These are phyloP conservation scores for Halichoerus grypus DNA, from an alignment of 2,113 vertebrate species.

Conservation along the genomic window DNA sequence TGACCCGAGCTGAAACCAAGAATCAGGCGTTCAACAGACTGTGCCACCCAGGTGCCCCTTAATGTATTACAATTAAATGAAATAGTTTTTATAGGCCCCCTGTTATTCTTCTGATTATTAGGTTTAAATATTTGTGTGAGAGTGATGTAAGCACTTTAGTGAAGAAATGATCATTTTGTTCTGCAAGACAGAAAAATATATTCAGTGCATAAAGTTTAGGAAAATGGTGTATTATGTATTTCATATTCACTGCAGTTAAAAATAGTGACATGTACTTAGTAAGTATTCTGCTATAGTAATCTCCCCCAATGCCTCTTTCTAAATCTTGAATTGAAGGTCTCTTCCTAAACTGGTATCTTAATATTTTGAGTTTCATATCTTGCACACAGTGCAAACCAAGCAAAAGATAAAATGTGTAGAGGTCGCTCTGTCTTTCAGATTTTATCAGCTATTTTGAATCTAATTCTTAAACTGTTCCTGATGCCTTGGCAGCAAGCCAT, in stretches of 20 bases:
- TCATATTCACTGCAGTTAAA: conserved; percentile 52
- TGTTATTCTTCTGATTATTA: conserved; percentile 34
- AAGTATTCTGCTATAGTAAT: background rate
- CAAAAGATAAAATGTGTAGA: conserved; percentile 14
- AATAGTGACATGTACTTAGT: conserved; percentile 1
- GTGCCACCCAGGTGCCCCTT: background rate
- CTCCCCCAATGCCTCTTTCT: background rate
- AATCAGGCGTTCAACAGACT: background rate
- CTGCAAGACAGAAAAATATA: conserved; percentile 5
- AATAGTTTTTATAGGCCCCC: conserved; percentile 5
- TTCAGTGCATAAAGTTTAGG: conserved; percentile 43
- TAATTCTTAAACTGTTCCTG: conserved; percentile 24
- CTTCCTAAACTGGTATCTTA: conserved; percentile 34
- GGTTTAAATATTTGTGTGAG: conserved; percentile 42
- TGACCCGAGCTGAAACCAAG: background rate
- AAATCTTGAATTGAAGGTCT: background rate
- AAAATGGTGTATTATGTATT: background rate
- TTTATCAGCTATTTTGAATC: conserved; percentile 53
- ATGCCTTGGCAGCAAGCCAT: conserved; percentile 63
- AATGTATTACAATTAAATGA: conserved; percentile 46
- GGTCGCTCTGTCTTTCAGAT: conserved; percentile 37
- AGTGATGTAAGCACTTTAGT: conserved; percentile 50
- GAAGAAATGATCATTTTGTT: conserved; percentile 54
- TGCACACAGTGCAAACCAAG: conserved; percentile 30
- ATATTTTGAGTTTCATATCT: conserved; percentile 38